These are phyloP conservation scores for Orchesella flavescens DNA, from an alignment of 2,888 invertebrate genomes.

Conservation along the genomic window DNA sequence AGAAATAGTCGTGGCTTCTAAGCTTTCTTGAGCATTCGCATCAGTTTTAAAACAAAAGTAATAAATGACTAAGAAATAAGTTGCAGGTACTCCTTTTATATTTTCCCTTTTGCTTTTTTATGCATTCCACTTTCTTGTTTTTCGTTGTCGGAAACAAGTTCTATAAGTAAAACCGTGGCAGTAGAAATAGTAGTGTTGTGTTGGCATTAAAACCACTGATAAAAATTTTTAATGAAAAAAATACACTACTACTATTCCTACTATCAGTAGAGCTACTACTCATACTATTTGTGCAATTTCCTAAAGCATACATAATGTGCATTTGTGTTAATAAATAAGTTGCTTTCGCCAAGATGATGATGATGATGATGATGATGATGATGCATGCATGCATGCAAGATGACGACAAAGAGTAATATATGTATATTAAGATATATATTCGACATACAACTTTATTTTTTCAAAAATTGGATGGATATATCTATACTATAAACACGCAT, in stretches of 20 bases:
- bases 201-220: background rate
- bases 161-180: conserved; percentile 17
- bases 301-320: background rate
- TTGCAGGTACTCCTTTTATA: conserved; percentile 34
- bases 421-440: too few species aligned
- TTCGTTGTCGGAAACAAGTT: conserved; percentile 42
- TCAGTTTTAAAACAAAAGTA: conserved; percentile 29
- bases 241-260: too few species aligned
- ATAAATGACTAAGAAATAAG: conserved; percentile 44
- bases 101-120: conserved; percentile 26
- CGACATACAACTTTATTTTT: too few species aligned
- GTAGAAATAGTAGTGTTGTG: conserved; percentile 1
- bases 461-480: too few species aligned
- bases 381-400: conserved; percentile 12
- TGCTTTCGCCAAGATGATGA: background rate
- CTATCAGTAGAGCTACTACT: too few species aligned
- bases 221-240: background rate
- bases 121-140: conserved; percentile 41
- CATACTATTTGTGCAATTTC: background rate
- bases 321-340: background rate
- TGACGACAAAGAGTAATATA: background rate
- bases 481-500: background rate
- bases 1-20: conserved; percentile 5
- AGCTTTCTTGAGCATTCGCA: background rate
- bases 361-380: too few species aligned